phyloP scores from a whole-genome alignment of 37 sponge, comb jelly and placozoan species.

The Ephydatia muelleri region DNA sequence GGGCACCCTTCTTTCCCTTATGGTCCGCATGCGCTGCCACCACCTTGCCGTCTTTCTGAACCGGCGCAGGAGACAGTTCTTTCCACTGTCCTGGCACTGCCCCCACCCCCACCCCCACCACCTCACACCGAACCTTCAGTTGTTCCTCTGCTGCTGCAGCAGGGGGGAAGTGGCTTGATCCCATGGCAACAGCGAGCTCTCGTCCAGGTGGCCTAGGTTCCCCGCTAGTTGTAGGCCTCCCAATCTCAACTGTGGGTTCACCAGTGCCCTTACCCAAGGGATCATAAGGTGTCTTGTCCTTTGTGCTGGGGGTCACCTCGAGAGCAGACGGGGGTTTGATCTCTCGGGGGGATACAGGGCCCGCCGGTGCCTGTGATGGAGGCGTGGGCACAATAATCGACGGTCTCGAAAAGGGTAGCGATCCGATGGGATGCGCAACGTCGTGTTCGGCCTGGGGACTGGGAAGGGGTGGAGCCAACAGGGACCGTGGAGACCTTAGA shows the following conservation, averaged over 20 bases:
- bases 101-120: not conserved
- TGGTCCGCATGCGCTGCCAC: not conserved
- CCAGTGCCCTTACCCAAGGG: not conserved
- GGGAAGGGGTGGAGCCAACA: not conserved
- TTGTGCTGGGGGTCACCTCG: not conserved
- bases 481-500: not conserved
- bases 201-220: not conserved
- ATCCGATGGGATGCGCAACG: not conserved
- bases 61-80: not conserved
- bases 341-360: constrained; percentile 3
- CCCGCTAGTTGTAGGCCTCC: too few species aligned
- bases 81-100: not conserved
- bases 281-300: not conserved
- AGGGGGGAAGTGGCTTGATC: not conserved
- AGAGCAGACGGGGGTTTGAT: not conserved
- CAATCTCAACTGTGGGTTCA: too few species aligned
- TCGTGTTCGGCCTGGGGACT: not conserved
- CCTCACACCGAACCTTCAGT: not conserved
- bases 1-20: not conserved
- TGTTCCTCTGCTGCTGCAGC: not conserved
- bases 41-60: too few species aligned
- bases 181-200: not conserved
- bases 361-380: not conserved
- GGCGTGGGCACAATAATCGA: not conserved
- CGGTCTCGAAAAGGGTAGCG: not conserved